Conservation (phyloP, 2,797 vertebrate species). For the Typhlichthys eigenmanni region DNA sequence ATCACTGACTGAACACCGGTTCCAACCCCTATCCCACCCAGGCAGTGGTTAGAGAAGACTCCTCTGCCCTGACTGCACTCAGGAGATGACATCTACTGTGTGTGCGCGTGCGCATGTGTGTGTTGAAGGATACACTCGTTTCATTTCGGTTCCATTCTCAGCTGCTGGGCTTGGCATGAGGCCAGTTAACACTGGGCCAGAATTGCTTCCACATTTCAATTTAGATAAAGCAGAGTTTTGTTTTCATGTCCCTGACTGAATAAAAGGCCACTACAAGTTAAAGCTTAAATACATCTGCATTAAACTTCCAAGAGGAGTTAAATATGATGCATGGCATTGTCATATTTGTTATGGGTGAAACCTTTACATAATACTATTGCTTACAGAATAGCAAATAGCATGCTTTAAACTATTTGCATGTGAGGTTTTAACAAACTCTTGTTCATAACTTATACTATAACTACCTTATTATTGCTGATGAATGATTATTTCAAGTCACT, state of each 20-base stretch:
- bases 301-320: conserved; percentile 6
- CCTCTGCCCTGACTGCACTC: too few relatives aligned
- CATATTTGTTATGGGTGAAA: conserved; percentile 11
- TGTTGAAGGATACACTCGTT: conserved; percentile 28
- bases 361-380: background rate
- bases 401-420: background rate
- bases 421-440: background rate
- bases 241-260: conserved; percentile 28
- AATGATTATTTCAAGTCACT: background rate
- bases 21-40: too few relatives aligned
- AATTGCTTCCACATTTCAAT: conserved; percentile 72
- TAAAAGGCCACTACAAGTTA: conserved; percentile 8
- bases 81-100: conserved; percentile 30
- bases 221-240: conserved; percentile 43
- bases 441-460: background rate
- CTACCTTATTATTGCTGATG: background rate
- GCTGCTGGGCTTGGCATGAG: conserved; percentile 55
- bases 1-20: too few relatives aligned
- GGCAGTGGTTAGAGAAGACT: too few relatives aligned
- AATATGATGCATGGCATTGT: background rate
- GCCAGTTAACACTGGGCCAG: conserved; percentile 51
- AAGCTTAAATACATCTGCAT: conserved; percentile 9
- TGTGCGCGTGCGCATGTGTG: conserved; percentile 2
- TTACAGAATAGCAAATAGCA: background rate
- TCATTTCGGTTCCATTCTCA: conserved; percentile 52